phyloP scores from a whole-genome alignment of 2,888 invertebrate species.

The Agrotis segetum region DNA sequence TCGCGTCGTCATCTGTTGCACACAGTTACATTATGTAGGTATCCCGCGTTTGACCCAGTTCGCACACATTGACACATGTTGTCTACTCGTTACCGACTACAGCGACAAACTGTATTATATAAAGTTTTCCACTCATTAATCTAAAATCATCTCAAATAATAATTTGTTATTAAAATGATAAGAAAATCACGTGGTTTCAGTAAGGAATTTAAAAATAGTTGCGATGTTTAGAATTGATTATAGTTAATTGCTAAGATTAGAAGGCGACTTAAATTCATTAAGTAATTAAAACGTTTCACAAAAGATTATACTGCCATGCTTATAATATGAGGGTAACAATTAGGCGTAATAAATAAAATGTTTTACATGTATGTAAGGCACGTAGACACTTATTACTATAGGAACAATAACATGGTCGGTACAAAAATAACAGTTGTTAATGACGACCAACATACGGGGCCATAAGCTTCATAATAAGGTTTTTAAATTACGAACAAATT shows the following conservation, averaged over 20 bases:
- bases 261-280: slow-evolving; percentile 12
- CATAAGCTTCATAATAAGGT: background rate
- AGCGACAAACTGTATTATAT: slow-evolving; percentile 63
- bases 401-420: background rate
- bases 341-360: background rate
- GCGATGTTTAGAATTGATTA: slow-evolving; percentile 26
- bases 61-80: slow-evolving; percentile 71
- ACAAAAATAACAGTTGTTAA: slow-evolving; percentile 13
- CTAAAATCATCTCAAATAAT: slow-evolving; percentile 47
- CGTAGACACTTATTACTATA: background rate
- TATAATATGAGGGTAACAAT: slow-evolving; percentile 1
- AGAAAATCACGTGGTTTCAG: slow-evolving; percentile 40
- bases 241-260: slow-evolving; percentile 31
- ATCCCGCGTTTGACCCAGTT: slow-evolving; percentile 79
- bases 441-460: slow-evolving; percentile 15
- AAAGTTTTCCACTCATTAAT: slow-evolving; percentile 71
- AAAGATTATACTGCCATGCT: slow-evolving; percentile 2
- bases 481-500: no score
- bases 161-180: slow-evolving; percentile 47
- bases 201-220: slow-evolving; percentile 42
- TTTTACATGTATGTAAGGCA: no score
- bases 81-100: slow-evolving; percentile 57
- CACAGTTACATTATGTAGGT: slow-evolving; percentile 71
- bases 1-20: slow-evolving; percentile 80
- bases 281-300: slow-evolving; percentile 1